A percentile compares a stretch with the other conserved stretches of the same genome.
Evolutionary conservation across 1,140 invertebrate genomes (phyloP).

Genomic region (Heliconius melpomene): DNA sequence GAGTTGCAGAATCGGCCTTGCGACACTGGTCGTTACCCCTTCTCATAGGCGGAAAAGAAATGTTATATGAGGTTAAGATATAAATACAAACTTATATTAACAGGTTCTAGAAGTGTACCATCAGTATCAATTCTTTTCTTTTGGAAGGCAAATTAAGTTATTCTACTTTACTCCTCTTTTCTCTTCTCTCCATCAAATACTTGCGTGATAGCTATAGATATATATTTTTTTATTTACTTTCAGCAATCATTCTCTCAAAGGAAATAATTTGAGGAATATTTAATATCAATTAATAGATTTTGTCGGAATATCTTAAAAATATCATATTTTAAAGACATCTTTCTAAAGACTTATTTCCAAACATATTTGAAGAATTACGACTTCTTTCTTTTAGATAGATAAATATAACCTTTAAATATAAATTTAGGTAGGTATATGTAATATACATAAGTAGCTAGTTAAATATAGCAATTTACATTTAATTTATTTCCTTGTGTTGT

Average conservation of each 20-base stretch:
- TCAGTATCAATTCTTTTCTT: not conserved
- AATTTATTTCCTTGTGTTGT: constrained; percentile 28
- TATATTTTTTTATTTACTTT: not conserved
- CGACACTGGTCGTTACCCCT: constrained; percentile 50
- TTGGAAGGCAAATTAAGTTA: not conserved
- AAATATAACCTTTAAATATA: not conserved
- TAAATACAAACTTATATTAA: not conserved
- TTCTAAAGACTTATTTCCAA: too few species aligned
- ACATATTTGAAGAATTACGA: too few species aligned
- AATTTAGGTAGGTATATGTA: not conserved
- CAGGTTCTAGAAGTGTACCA: not conserved
- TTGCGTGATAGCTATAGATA: not conserved
- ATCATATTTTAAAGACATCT: too few species aligned
- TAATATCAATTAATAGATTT: too few species aligned
- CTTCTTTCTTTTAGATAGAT: too few species aligned
- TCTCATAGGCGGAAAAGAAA: constrained; percentile 29
- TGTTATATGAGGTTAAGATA: constrained; percentile 28
- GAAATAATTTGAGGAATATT: not conserved
- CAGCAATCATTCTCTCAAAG: not conserved
- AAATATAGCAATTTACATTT: constrained; percentile 15
- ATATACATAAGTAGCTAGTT: constrained; percentile 2
- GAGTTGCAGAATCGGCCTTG: constrained; percentile 46
- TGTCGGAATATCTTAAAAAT: too few species aligned
- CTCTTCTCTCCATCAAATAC: not conserved
- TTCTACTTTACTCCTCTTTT: not conserved